Base-by-base conservation (phyloP, 2,113 vertebrate species). In the Geococcyx californianus region DNA sequence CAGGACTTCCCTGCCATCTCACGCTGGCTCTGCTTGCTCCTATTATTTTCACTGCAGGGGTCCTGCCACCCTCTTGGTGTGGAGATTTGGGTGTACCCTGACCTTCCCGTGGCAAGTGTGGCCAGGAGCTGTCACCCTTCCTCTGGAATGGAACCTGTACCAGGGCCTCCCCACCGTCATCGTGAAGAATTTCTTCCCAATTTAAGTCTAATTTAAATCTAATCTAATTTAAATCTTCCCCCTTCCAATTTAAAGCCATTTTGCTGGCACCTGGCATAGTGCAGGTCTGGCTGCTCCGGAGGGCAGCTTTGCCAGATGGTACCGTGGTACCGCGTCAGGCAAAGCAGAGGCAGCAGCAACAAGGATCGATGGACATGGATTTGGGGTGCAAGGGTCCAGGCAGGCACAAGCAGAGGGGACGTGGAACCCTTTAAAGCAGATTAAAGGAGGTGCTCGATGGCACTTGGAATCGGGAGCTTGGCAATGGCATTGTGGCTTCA, bases 51-150 rank as follows among this genome's bases (percentile, higher is more conserved):
- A 47, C 20, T 21, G 47, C 20, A 8, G 15, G 28, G n/a, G 33
- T 49, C 33, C 82, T 10, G 1, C 24, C 89, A 49, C 72, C 33
- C 40, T 11, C 38, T 34, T 0, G 2, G 16, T 23, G 47, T 1
- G 1, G 7, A 38, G 42, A 1, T 26, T 18, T 28, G n/a, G 60
- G 75, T 45, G 54, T 64, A 21, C 33, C 8, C 12, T 18, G 60
- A 23, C n/a, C 59, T 26, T 10, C n/a, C 54, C 3, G 1, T 1
- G 6, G 44, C 6, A 36, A 36, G 33, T 16, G 8, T 0, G 0
- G 16, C 17, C 16, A 3, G 19, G 40, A 33, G 19, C 40, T 42
- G 40, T 42, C 40, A 42, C 40, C 40, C 40, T 13, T 42, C 40
- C 40, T 42, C 40, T 13, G 13, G 40, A 13, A 13, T 42, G 13